Percentiles rank a stretch among this genome's conserved stretches.
These are phyloP conservation scores for Adelges cooleyi DNA, from an alignment of 1,140 invertebrate species.

Conservation along the genomic window DNA sequence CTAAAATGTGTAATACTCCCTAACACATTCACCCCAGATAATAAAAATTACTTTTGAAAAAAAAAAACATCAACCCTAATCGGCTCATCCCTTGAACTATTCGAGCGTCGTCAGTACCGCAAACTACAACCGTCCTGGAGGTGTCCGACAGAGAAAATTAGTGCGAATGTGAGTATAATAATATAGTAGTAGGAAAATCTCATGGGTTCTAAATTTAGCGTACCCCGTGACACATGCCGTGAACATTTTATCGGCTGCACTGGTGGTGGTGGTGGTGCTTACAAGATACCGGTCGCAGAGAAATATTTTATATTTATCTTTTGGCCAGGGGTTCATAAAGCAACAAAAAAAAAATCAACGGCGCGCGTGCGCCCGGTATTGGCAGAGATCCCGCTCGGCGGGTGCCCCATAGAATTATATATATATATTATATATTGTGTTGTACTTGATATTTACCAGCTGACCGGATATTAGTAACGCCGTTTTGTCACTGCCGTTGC, in stretches of 20 bases:
- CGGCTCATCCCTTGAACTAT: too few species aligned
- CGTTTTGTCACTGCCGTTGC: background rate
- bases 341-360: background rate
- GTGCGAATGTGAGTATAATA: too few species aligned
- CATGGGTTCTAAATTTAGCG: slow-evolving; percentile 17
- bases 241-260: slow-evolving; percentile 22
- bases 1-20: too few species aligned
- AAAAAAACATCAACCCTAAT: too few species aligned
- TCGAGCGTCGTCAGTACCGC: too few species aligned
- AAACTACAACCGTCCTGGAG: too few species aligned
- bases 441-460: slow-evolving; percentile 19
- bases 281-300: slow-evolving; percentile 1
- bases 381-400: slow-evolving; percentile 2
- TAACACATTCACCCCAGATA: too few species aligned
- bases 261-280: slow-evolving; percentile 1
- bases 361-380: background rate
- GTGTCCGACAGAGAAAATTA: too few species aligned
- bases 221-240: slow-evolving; percentile 17
- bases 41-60: too few species aligned
- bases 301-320: slow-evolving; percentile 27
- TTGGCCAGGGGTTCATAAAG: slow-evolving; percentile 27
- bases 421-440: slow-evolving; percentile 12
- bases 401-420: too few species aligned
- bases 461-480: slow-evolving; percentile 19
- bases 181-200: background rate